Evolutionary conservation across 2,797 vertebrate species (phyloP).

Genomic region (Falco columbarius): DNA sequence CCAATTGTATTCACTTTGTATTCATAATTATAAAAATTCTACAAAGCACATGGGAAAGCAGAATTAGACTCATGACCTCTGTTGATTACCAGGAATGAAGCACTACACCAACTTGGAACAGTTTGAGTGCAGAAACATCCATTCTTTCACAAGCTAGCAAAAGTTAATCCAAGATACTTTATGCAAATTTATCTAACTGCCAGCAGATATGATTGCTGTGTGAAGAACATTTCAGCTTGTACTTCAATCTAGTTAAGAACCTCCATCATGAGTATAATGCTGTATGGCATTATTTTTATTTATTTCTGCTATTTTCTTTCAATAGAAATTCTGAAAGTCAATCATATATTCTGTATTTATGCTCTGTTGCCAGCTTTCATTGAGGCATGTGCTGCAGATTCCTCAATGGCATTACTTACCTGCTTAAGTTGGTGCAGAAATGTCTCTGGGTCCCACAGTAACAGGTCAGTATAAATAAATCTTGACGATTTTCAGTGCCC

Average conservation of each 20-base stretch:
- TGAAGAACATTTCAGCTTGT: background rate
- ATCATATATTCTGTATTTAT: background rate
- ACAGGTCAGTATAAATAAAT: background rate
- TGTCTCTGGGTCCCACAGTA: background rate
- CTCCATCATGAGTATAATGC: background rate
- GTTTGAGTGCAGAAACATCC: background rate
- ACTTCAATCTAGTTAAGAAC: background rate
- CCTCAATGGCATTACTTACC: background rate
- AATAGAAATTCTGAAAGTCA: background rate
- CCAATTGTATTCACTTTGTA: background rate
- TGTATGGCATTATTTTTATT: background rate
- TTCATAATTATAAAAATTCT: background rate
- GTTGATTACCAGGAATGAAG: background rate
- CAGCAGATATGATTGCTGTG: background rate
- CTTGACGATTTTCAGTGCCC: background rate
- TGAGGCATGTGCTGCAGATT: background rate
- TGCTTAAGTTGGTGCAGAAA: background rate
- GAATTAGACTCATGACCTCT: background rate
- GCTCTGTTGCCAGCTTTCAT: background rate
- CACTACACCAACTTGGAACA: background rate
- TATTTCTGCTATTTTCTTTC: background rate
- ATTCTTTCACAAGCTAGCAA: background rate
- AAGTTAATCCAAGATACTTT: background rate
- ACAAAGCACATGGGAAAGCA: background rate
- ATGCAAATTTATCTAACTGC: background rate